Evolutionary conservation across 2,797 vertebrate genomes (phyloP).

Genomic region (Xenops minutus): DNA sequence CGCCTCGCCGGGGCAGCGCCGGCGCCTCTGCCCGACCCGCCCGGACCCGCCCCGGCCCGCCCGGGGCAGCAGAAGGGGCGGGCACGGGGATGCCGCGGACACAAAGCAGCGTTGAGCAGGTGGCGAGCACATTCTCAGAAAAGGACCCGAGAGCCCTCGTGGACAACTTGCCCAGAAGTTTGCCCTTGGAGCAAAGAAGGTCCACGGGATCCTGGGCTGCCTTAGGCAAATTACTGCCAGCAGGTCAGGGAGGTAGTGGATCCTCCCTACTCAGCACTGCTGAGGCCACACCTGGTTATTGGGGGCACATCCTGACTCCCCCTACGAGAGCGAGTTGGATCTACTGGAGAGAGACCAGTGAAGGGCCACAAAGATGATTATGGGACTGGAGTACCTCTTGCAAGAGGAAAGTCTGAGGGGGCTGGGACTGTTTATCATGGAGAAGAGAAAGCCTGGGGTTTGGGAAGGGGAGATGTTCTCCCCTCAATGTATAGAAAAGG

Average conservation of each 20-base stretch:
- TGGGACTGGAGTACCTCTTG: background rate
- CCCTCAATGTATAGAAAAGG: background rate
- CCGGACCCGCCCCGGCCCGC: background rate
- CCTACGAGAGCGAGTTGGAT: background rate
- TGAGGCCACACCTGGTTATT: background rate
- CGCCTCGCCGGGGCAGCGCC: background rate
- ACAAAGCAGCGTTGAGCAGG: background rate
- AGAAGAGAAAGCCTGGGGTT: background rate
- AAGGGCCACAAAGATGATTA: background rate
- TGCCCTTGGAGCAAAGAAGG: background rate
- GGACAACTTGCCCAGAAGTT: background rate
- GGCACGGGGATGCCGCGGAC: background rate
- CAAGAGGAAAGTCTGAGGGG: background rate
- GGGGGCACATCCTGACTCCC: background rate
- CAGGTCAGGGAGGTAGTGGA: background rate
- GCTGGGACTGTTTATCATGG: background rate
- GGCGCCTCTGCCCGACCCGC: background rate
- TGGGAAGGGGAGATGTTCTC: background rate
- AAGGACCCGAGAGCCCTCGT: background rate
- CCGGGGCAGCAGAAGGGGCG: background rate
- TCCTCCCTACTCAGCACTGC: background rate
- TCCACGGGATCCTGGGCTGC: background rate
- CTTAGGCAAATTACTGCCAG: background rate
- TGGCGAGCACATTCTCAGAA: background rate
- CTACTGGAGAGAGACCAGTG: background rate